Conservation (phyloP, 2,113 vertebrate species). For the Ictidomys tridecemlineatus region DNA sequence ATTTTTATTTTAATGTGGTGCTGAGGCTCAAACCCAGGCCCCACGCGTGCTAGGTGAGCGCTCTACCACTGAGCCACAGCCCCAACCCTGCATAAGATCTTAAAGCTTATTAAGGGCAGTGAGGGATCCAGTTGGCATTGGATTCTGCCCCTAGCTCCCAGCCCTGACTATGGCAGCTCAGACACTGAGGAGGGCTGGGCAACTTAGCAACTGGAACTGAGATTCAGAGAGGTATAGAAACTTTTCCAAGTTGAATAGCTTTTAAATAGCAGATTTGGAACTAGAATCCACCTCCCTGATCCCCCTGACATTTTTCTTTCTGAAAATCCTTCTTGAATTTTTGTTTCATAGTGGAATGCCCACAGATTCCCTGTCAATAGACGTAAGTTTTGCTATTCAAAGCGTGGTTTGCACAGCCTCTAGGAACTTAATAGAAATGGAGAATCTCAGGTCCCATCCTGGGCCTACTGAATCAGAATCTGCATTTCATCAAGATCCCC, state of each 20-base stretch:
- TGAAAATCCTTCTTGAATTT: neutral
- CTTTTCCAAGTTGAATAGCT: neutral
- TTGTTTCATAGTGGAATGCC: neutral
- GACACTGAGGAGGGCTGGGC: neutral
- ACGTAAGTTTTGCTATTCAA: neutral
- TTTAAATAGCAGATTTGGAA: neutral
- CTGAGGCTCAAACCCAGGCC: too few relatives aligned
- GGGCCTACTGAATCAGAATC: neutral
- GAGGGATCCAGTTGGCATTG: neutral
- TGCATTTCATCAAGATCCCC: neutral
- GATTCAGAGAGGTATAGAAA: neutral
- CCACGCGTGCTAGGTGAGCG: too few relatives aligned
- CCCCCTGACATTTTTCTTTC: neutral
- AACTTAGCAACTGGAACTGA: neutral
- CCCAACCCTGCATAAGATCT: neutral
- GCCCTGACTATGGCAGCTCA: neutral
- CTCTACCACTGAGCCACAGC: too few relatives aligned
- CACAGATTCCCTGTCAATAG: neutral
- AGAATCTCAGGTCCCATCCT: neutral
- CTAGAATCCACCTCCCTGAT: neutral
- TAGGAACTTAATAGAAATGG: neutral
- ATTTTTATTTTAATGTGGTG: too few relatives aligned
- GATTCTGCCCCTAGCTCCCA: accelerated
- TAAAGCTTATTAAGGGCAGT: neutral
- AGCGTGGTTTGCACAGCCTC: neutral